phyloP scores from a whole-genome alignment of 1,140 invertebrate species.

The Acarapis woodi region DNA sequence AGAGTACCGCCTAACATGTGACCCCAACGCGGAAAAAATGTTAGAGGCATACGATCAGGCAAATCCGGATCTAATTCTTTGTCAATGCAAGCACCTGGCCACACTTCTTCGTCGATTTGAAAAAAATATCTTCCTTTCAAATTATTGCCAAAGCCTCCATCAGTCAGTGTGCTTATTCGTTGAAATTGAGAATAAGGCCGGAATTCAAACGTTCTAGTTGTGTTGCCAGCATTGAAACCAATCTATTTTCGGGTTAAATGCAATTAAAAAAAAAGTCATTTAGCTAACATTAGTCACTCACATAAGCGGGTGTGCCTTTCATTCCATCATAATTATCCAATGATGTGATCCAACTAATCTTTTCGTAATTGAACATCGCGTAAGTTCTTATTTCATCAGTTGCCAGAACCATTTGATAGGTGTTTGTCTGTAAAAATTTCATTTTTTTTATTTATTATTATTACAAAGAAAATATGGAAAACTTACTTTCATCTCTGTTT shows the following conservation, averaged over 20 bases:
- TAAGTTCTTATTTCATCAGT: slow-evolving; percentile 83
- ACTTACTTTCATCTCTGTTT: slow-evolving; percentile 2
- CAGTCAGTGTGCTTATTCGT: slow-evolving; percentile 44
- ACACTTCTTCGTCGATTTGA: slow-evolving; percentile 72
- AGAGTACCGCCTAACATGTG: slow-evolving; percentile 81
- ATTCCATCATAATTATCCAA: slow-evolving; percentile 44
- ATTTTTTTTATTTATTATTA: slow-evolving; percentile 3
- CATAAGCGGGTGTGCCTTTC: slow-evolving; percentile 54
- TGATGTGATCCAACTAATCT: slow-evolving; percentile 61
- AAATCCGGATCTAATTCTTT: slow-evolving; percentile 15
- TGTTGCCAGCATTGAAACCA: slow-evolving; percentile 83
- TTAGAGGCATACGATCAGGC: slow-evolving; percentile 27
- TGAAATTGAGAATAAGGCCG: slow-evolving; percentile 60
- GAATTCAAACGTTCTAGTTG: slow-evolving; percentile 61
- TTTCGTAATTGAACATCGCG: slow-evolving; percentile 70
- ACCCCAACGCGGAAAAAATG: slow-evolving; percentile 69
- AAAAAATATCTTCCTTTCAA: slow-evolving; percentile 71
- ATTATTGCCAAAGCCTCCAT: slow-evolving; percentile 53
- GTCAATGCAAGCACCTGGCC: slow-evolving; percentile 46
- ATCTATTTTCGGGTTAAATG: too few species aligned
- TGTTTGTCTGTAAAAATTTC: slow-evolving; percentile 39
- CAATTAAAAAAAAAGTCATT: slow-evolving; percentile 1
- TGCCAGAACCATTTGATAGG: slow-evolving; percentile 67
- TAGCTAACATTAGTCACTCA: slow-evolving; percentile 23
- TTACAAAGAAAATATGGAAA: too few species aligned